Base-by-base conservation (phyloP, 2,888 invertebrate species). In the Nomada flava region DNA sequence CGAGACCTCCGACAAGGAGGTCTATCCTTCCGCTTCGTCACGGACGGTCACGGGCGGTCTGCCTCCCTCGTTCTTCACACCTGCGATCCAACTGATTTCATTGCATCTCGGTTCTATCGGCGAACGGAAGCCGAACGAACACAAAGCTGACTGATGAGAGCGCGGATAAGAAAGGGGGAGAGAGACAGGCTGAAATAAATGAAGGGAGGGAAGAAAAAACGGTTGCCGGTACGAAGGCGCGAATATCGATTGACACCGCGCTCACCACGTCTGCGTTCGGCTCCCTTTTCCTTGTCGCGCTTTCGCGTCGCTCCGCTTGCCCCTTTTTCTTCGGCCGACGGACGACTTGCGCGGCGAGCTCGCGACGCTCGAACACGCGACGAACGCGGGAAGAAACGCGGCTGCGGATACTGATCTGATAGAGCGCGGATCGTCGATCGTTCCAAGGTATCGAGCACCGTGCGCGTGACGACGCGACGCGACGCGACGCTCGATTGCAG, bases 191-290 rank as follows among this genome's bases (percentile, higher is more conserved):
- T 13, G 0, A 23, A 29, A 15, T 3, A 53, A n/a, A 64, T 13
- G 18, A 5, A 50, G 70, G 67, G 60, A 20, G 36, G 69, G 76
- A 70, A 72, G 75, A 74, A 79, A 73, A 76, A 74, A 81, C 65
- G 77, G 77, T 76, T 79, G 82, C 83, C 76, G 82, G 85, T 83
- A 82, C 80, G 79, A 84, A 84, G 82, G 87, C 89, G 88, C 85
- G 88, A 90, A 89, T 89, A 79, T 89, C 78, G 78, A 72, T 79
- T 65, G 64, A 68, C 77, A 53, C 42, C 72, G 63, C 74, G 68
- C 73, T 62, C 44, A 53, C 26, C 42, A 36, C 53, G 42, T 55
- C 53, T 63, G 26, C 20, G 55, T 64, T 15, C 63, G 9, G 0
- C 15, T 52, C 44, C 11, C 10, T 29, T 23, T 2, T 72, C 73